phyloP scores from a whole-genome alignment of 1,140 invertebrate genomes.

The Penaeus vannamei region DNA sequence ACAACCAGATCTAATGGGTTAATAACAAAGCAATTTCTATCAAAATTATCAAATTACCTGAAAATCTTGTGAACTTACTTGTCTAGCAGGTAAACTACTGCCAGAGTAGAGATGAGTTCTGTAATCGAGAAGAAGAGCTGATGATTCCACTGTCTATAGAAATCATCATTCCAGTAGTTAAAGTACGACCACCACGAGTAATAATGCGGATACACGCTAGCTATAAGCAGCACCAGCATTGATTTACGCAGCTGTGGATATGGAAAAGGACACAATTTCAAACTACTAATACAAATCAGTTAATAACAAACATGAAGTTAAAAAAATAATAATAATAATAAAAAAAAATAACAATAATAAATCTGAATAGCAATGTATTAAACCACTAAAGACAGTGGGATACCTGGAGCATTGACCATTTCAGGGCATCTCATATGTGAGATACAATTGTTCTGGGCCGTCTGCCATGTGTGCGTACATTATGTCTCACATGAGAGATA shows the following conservation, averaged over 20 bases:
- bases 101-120: constrained; percentile 80
- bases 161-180: constrained; percentile 89
- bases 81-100: constrained; percentile 74
- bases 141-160: constrained; percentile 83
- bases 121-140: constrained; percentile 83
- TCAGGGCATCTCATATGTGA: too few relatives aligned
- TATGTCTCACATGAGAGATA: too few relatives aligned
- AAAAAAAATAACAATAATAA: too few relatives aligned
- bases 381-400: too few relatives aligned
- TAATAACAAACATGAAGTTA: neutral
- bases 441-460: too few relatives aligned
- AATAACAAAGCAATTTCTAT: too few relatives aligned
- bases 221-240: constrained; percentile 82
- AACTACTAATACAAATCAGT: neutral
- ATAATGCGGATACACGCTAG: constrained; percentile 85
- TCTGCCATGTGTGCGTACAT: too few relatives aligned
- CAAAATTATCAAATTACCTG: too few relatives aligned
- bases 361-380: too few relatives aligned
- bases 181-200: constrained; percentile 89
- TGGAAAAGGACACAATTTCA: neutral
- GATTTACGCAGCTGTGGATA: constrained; percentile 74
- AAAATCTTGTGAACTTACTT: constrained; percentile 73
- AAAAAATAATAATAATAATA: too few relatives aligned
- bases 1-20: too few relatives aligned
- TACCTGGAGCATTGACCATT: too few relatives aligned